Evolutionary conservation across 2,113 vertebrate species (phyloP).

Genomic region (Peromyscus polionotus): DNA sequence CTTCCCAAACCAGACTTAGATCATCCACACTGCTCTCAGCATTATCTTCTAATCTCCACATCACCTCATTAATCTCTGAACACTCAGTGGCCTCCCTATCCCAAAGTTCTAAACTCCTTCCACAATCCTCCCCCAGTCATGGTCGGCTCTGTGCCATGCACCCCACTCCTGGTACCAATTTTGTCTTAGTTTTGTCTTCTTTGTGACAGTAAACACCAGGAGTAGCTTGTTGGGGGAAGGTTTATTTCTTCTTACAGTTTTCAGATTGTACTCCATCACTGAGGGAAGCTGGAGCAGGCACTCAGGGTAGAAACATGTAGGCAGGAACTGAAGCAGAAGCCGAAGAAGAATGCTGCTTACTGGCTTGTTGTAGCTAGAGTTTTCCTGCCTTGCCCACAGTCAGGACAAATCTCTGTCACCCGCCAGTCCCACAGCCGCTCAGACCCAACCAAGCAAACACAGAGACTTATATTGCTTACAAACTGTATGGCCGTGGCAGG

Average conservation of each 20-base stretch:
- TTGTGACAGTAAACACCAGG: neutral
- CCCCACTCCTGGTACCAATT: neutral
- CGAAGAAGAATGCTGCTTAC: neutral
- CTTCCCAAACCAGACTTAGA: neutral
- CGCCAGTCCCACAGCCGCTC: no score
- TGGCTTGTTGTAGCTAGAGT: no score
- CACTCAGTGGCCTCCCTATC: neutral
- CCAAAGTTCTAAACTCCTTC: neutral
- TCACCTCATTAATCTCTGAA: neutral
- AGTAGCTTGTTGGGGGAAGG: neutral
- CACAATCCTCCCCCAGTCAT: neutral
- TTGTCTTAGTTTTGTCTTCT: neutral
- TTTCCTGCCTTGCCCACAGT: no score
- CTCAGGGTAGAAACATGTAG: neutral
- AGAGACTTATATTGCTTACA: no score
- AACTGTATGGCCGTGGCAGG: no score
- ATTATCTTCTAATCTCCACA: neutral
- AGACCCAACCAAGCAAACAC: no score
- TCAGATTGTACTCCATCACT: neutral
- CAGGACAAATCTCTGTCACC: no score
- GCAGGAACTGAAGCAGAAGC: neutral
- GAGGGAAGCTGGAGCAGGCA: neutral
- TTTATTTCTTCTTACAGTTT: neutral
- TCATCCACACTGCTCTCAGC: neutral
- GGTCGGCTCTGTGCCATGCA: neutral